phyloP scores from a whole-genome alignment of 2,888 invertebrate species.

The Lissonota sp. region DNA sequence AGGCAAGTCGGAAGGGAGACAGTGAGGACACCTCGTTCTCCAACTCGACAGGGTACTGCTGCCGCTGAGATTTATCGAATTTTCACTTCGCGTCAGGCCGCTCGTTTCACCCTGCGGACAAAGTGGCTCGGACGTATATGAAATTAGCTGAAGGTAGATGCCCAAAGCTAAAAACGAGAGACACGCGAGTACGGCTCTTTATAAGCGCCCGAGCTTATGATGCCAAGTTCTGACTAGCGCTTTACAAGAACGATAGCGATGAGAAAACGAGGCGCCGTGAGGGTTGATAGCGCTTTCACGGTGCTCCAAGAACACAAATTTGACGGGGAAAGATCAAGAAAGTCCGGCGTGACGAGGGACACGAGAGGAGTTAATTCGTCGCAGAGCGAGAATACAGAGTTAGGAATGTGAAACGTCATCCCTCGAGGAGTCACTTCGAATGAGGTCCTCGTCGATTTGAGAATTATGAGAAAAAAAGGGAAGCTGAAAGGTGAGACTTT shows the following conservation, averaged over 20 bases:
- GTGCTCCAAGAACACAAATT: background rate
- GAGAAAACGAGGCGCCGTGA: conserved; percentile 14
- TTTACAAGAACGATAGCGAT: conserved; percentile 1
- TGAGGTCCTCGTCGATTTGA: background rate
- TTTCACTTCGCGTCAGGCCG: conserved; percentile 52
- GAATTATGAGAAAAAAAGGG: background rate
- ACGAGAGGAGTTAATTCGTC: background rate
- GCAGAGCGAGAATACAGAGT: background rate
- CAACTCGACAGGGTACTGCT: conserved; percentile 32
- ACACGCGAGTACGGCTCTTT: conserved; percentile 41
- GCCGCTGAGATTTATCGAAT: conserved; percentile 60
- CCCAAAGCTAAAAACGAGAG: conserved; percentile 21
- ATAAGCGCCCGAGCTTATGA: conserved; percentile 54
- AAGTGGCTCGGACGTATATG: conserved; percentile 52
- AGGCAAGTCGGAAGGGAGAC: background rate
- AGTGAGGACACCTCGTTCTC: conserved; percentile 8
- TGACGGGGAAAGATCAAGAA: background rate
- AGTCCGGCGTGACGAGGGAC: no score
- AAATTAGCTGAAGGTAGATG: background rate
- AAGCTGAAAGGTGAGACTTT: background rate
- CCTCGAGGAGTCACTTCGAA: background rate
- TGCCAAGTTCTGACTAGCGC: conserved; percentile 32
- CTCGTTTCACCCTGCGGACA: conserved; percentile 28
- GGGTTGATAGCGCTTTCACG: background rate
- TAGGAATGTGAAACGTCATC: background rate